Conservation (phyloP, 1,140 invertebrate genomes). For the Lasioglossum albipes region DNA sequence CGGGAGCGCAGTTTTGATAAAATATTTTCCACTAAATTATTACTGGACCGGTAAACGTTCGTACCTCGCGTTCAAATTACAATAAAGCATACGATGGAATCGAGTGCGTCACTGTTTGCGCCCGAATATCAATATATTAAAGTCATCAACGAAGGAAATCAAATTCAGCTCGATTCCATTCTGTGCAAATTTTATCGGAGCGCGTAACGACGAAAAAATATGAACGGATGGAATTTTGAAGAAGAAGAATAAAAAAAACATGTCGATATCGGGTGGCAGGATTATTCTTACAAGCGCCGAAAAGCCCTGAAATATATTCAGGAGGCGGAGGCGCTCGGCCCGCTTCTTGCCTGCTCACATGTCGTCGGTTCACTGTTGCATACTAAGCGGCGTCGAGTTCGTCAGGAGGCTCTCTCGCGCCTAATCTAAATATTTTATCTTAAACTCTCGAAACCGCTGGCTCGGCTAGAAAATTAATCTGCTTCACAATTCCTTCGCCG, state of each 20-base stretch:
- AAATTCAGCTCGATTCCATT: too few species aligned
- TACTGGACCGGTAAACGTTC: too few species aligned
- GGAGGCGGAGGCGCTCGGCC: not conserved
- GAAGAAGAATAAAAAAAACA: too few species aligned
- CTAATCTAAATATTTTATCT: constrained; percentile 55
- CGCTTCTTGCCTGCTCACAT: constrained; percentile 1
- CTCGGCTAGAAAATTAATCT: constrained; percentile 31
- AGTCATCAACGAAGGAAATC: too few species aligned
- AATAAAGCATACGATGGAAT: too few species aligned
- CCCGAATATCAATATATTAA: too few species aligned
- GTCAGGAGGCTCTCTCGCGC: constrained; percentile 18
- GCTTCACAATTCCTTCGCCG: not conserved
- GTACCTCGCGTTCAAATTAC: too few species aligned
- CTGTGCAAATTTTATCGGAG: too few species aligned
- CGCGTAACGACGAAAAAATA: too few species aligned
- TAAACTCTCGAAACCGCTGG: constrained; percentile 10
- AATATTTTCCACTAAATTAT: not conserved
- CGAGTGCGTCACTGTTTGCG: too few species aligned
- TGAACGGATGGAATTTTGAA: too few species aligned
- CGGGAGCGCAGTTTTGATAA: not conserved
- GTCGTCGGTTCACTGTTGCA: constrained; percentile 23
- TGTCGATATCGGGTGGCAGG: too few species aligned
- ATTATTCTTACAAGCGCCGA: not conserved
- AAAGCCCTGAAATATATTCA: constrained; percentile 28
- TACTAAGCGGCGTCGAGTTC: constrained; percentile 33